Percentiles rank a stretch among this genome's conserved stretches.
Conservation (phyloP, 2,888 invertebrate genomes). For the Catocala fraxini region DNA sequence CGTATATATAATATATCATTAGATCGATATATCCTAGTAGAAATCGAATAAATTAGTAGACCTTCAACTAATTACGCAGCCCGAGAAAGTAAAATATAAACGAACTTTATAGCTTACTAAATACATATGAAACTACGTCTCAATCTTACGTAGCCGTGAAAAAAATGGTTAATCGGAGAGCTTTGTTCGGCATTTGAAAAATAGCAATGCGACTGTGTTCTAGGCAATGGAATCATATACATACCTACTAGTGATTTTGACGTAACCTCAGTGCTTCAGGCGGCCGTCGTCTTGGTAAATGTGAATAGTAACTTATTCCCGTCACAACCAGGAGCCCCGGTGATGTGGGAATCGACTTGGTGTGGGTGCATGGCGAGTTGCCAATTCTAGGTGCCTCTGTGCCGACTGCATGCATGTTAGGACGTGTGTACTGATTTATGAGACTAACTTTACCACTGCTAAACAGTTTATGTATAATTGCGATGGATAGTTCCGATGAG, state of each 20-base stretch:
- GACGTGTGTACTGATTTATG: constrained; percentile 66
- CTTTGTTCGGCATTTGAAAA: neutral
- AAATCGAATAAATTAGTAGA: too few relatives aligned
- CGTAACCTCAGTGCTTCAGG: constrained; percentile 28
- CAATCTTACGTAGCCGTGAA: too few relatives aligned
- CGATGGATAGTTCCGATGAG: constrained; percentile 13
- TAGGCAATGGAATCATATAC: neutral
- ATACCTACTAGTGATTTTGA: neutral
- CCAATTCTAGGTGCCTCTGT: constrained; percentile 67
- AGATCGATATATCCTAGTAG: too few relatives aligned
- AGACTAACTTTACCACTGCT: constrained; percentile 59
- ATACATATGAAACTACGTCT: too few relatives aligned
- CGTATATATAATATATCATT: too few relatives aligned
- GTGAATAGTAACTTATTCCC: constrained; percentile 46
- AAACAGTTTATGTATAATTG: constrained; percentile 52
- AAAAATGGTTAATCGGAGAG: too few relatives aligned
- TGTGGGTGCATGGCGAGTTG: constrained; percentile 70
- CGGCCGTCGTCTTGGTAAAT: constrained; percentile 37
- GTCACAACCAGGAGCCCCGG: constrained; percentile 35
- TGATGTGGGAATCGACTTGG: constrained; percentile 44
- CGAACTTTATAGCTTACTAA: too few relatives aligned
- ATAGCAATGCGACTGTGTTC: neutral
- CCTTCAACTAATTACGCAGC: too few relatives aligned
- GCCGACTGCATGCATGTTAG: constrained; percentile 58
- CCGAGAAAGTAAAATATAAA: too few relatives aligned